These are phyloP conservation scores for Drosophila miranda DNA, from an alignment of 1,140 invertebrate genomes.

Conservation along the genomic window DNA sequence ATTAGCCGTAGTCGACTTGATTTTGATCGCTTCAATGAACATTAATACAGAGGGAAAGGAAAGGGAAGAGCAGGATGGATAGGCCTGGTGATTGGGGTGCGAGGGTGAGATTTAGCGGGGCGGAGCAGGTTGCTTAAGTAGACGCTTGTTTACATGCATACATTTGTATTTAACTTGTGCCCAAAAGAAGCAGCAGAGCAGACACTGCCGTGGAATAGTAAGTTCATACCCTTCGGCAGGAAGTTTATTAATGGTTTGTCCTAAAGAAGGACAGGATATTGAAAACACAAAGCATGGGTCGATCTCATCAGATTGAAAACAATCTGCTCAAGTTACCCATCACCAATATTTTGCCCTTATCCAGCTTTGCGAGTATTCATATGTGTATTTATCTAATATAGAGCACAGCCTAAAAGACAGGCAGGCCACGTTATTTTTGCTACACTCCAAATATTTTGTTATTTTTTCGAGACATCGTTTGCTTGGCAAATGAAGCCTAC, in stretches of 20 bases:
- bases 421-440: not conserved
- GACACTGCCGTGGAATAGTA: slow-evolving; percentile 5
- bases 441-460: not conserved
- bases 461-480: slow-evolving; percentile 36
- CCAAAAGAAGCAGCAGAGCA: slow-evolving; percentile 28
- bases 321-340: no score
- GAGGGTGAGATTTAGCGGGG: slow-evolving; percentile 14
- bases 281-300: not conserved
- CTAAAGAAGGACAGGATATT: slow-evolving; percentile 8
- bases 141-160: slow-evolving; percentile 75
- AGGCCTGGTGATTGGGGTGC: not conserved
- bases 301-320: no score
- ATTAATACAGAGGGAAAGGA: slow-evolving; percentile 58
- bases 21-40: slow-evolving; percentile 81
- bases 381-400: not conserved
- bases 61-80: no score
- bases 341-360: no score
- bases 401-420: not conserved
- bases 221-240: slow-evolving; percentile 13
- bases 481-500: slow-evolving; percentile 71
- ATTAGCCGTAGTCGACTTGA: slow-evolving; percentile 80
- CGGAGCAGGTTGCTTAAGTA: slow-evolving; percentile 62
- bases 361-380: no score
- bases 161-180: slow-evolving; percentile 72
- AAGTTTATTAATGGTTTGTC: slow-evolving; percentile 24